These are phyloP conservation scores for Ashinkailepas kermadecensis DNA, from an alignment of 2,888 invertebrate species.

Conservation along the genomic window DNA sequence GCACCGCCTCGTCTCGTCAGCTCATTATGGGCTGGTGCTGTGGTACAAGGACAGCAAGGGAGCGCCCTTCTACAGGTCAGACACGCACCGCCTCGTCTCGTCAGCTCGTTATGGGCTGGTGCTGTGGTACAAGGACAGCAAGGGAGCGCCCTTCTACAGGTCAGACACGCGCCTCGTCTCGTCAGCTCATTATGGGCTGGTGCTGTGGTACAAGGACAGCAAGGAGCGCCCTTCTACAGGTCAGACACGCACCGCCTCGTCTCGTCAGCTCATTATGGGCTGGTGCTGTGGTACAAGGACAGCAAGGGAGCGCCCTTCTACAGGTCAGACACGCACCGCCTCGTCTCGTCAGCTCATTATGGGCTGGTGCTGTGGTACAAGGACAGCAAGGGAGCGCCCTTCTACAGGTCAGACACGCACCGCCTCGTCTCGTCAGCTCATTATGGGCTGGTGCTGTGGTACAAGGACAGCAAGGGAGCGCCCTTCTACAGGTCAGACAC, in stretches of 20 bases:
- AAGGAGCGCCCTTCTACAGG: constrained; percentile 40
- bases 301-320: constrained; percentile 39
- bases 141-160: constrained; percentile 39
- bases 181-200: constrained; percentile 30
- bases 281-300: constrained; percentile 40
- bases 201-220: constrained; percentile 40
- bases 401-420: constrained; percentile 36
- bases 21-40: constrained; percentile 35
- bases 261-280: background rate
- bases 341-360: too few species aligned
- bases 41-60: constrained; percentile 40
- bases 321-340: constrained; percentile 33
- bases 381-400: constrained; percentile 39
- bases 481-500: constrained; percentile 38
- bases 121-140: constrained; percentile 40
- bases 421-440: too few species aligned
- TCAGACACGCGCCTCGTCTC: constrained; percentile 23
- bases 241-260: constrained; percentile 23
- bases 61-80: constrained; percentile 39
- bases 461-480: constrained; percentile 39
- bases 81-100: too few species aligned
- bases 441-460: constrained; percentile 38
- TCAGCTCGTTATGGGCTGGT: constrained; percentile 33
- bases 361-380: constrained; percentile 39
- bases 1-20: too few species aligned